phyloP scores from a whole-genome alignment of 2,113 vertebrate genomes.

The Apaloderma vittatum region DNA sequence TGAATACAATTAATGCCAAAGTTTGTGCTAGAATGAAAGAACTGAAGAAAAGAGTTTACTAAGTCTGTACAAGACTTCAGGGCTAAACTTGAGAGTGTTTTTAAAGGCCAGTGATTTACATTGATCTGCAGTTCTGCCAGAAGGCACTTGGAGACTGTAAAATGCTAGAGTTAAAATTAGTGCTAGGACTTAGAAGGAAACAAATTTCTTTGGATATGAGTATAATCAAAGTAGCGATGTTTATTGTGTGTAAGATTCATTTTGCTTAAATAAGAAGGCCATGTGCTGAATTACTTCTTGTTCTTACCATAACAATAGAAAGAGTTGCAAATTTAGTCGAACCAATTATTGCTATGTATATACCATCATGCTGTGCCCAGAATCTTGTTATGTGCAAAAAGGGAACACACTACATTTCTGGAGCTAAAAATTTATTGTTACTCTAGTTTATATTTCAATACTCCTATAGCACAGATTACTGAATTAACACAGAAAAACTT shows the following conservation, averaged over 20 bases:
- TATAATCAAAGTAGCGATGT: neutral
- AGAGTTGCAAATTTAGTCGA: neutral
- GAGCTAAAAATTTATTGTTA: neutral
- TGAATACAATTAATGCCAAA: neutral
- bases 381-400: neutral
- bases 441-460: neutral
- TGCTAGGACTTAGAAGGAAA: neutral
- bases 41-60: neutral
- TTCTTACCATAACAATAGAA: neutral
- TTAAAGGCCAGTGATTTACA: neutral
- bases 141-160: neutral
- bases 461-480: neutral
- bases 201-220: neutral
- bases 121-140: neutral
- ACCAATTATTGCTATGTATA: neutral
- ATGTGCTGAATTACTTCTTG: neutral
- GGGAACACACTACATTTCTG: neutral
- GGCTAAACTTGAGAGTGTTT: neutral
- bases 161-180: neutral
- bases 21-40: neutral
- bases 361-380: neutral
- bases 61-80: neutral
- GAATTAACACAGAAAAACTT: neutral
- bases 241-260: neutral
- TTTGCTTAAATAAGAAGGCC: neutral